phyloP scores from a whole-genome alignment of 2,888 invertebrate genomes.

The Ceraclea dissimilis region DNA sequence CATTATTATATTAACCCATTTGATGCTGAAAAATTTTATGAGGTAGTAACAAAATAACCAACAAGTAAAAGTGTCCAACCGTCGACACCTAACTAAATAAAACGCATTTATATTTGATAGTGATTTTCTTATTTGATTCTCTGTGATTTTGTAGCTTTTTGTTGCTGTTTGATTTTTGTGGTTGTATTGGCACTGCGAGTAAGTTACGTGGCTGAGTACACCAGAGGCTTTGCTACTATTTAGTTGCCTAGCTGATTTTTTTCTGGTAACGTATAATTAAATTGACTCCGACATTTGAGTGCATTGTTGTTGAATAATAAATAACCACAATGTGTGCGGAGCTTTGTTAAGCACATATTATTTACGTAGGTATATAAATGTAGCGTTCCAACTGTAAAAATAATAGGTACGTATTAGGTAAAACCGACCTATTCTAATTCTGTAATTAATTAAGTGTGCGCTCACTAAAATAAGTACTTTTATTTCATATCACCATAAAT shows the following conservation, averaged over 20 bases:
- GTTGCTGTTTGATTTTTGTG: neutral
- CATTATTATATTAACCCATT: neutral
- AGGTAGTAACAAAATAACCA: too few species aligned
- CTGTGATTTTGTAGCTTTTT: neutral
- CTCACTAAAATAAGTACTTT: too few species aligned
- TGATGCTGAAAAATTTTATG: neutral
- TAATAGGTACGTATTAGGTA: too few species aligned
- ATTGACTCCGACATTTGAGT: constrained; percentile 25
- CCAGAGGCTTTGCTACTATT: neutral
- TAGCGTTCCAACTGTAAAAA: neutral
- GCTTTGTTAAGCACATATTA: neutral
- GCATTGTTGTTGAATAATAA: constrained; percentile 25
- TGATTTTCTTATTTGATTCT: neutral
- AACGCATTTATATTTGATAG: neutral
- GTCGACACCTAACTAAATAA: too few species aligned
- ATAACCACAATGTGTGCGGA: constrained; percentile 24
- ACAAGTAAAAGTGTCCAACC: too few species aligned
- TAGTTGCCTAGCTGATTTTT: neutral
- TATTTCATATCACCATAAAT: too few species aligned
- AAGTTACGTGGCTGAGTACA: neutral
- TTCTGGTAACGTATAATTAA: constrained; percentile 22
- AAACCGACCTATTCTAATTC: too few species aligned
- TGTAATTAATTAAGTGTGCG: too few species aligned
- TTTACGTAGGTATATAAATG: neutral
- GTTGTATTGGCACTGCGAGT: neutral